phyloP scores from a whole-genome alignment of 2,113 vertebrate genomes.

The Erythrolamprus reginae region DNA sequence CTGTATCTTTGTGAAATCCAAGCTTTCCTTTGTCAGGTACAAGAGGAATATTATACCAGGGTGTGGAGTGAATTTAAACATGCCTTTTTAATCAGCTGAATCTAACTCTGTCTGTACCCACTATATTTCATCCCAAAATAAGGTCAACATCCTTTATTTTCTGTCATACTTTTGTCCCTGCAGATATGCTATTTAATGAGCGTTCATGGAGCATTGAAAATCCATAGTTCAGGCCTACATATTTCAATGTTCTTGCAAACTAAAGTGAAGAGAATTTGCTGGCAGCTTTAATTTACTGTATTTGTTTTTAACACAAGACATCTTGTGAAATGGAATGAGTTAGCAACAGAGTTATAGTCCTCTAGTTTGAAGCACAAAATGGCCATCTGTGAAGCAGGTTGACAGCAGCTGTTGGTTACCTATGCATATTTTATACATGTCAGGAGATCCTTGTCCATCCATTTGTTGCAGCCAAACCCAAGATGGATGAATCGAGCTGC shows the following conservation, averaged over 20 bases:
- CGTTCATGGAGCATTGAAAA: neutral
- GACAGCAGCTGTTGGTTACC: neutral
- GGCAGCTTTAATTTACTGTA: neutral
- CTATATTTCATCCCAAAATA: neutral
- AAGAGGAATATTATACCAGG: neutral
- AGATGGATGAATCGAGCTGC: conserved; percentile 58
- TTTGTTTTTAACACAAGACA: neutral
- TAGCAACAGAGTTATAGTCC: neutral
- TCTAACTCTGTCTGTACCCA: neutral
- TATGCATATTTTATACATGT: neutral
- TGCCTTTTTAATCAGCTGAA: neutral
- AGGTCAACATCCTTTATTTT: neutral
- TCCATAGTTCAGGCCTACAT: neutral
- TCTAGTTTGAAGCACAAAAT: neutral
- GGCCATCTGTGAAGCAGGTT: neutral
- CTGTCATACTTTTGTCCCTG: neutral
- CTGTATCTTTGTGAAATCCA: neutral
- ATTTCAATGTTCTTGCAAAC: neutral
- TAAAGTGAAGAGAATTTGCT: neutral
- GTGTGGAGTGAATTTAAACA: no score
- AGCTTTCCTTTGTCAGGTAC: neutral
- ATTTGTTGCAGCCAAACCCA: conserved; percentile 47
- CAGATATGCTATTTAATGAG: neutral
- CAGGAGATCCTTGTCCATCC: neutral
- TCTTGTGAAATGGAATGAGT: neutral